phyloP scores from a whole-genome alignment of 2,888 invertebrate genomes.

The Xanthia togata region DNA sequence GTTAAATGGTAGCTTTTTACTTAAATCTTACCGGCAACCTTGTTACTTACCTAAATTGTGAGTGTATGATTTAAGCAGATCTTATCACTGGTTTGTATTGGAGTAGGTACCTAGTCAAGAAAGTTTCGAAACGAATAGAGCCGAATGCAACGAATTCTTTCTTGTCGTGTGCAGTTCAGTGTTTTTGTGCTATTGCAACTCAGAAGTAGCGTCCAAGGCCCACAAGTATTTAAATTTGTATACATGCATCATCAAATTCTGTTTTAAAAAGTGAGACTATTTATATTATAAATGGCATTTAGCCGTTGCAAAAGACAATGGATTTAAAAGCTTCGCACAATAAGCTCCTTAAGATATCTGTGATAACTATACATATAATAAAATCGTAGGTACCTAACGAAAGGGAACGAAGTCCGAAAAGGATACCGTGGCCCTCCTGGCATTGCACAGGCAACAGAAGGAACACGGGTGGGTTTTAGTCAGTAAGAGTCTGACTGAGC shows the following conservation, averaged over 20 bases:
- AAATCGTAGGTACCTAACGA: too few relatives aligned
- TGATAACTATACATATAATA: conserved; percentile 1
- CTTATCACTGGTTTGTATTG: background rate
- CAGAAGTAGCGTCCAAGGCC: conserved; percentile 15
- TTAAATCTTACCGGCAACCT: background rate
- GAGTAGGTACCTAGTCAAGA: background rate
- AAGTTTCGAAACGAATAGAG: background rate
- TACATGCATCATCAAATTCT: conserved; percentile 19
- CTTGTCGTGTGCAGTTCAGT: background rate
- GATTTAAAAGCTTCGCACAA: conserved; percentile 21
- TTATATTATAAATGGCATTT: conserved; percentile 9
- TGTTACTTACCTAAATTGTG: background rate
- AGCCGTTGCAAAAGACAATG: conserved; percentile 22
- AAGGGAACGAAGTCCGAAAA: too few relatives aligned
- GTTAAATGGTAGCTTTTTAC: conserved; percentile 4
- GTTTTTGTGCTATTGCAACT: conserved; percentile 6
- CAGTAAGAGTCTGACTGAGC: too few relatives aligned
- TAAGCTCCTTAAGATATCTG: conserved; percentile 34
- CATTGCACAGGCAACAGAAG: too few relatives aligned
- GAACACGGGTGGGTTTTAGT: too few relatives aligned
- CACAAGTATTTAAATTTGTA: conserved; percentile 38
- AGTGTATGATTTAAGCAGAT: background rate
- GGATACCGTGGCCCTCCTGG: too few relatives aligned
- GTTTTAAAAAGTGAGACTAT: conserved; percentile 28
- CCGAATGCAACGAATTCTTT: background rate